Percentiles rank a stretch among this genome's conserved stretches.
Conservation (phyloP, 2,113 vertebrate genomes). For the Bos indicus region DNA sequence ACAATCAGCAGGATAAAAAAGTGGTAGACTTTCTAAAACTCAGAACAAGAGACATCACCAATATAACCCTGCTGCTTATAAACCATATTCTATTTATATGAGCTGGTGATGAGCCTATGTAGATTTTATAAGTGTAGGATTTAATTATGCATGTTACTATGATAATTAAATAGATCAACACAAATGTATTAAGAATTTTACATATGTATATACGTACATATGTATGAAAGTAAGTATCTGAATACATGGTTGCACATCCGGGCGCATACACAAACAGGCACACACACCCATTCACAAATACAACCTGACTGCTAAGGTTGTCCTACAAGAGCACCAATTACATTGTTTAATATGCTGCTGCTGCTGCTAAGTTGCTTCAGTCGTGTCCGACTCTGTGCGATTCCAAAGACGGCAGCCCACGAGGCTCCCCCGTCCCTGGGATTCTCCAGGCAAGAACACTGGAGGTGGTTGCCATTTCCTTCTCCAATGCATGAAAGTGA, state of each 20-base stretch:
- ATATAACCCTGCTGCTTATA: background rate
- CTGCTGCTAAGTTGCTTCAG: too few relatives aligned
- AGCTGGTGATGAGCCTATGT: background rate
- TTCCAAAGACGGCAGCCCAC: too few relatives aligned
- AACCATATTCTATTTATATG: background rate
- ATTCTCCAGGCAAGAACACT: too few relatives aligned
- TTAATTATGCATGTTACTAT: background rate
- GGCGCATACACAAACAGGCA: background rate
- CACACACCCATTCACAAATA: background rate
- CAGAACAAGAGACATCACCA: background rate
- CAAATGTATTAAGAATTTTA: background rate
- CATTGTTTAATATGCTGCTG: too few relatives aligned
- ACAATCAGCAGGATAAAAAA: background rate
- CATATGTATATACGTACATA: background rate
- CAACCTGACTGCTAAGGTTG: background rate
- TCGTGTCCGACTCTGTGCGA: too few relatives aligned
- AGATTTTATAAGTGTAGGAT: background rate
- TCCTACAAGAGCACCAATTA: background rate
- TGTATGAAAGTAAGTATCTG: background rate
- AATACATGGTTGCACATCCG: fast-evolving
- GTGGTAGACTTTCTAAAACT: background rate
- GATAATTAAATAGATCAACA: background rate
- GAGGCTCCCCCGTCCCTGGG: too few relatives aligned
- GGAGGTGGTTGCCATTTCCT: too few relatives aligned
- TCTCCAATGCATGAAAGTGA: too few relatives aligned